phyloP scores from a whole-genome alignment of 2,113 vertebrate genomes.

The Lepidothrix coronata region DNA sequence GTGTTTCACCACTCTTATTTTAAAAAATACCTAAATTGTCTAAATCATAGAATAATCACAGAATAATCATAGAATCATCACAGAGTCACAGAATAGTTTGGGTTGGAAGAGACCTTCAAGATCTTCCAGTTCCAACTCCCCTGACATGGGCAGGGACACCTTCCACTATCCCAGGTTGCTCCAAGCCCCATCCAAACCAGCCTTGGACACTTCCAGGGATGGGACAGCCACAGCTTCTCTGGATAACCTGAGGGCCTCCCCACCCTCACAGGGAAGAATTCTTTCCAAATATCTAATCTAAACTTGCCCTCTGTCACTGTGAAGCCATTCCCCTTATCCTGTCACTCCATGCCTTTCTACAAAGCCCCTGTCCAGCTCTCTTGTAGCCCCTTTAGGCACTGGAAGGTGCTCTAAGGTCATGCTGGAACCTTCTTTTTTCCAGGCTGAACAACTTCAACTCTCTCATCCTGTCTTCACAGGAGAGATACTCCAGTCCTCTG shows the following conservation, averaged over 20 bases:
- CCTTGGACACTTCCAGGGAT: not conserved
- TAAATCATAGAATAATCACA: not conserved
- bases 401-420: not conserved
- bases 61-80: not conserved
- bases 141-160: not conserved
- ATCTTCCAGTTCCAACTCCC: fast-evolving
- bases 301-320: not conserved
- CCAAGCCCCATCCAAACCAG: not conserved
- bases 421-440: not conserved
- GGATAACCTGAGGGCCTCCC: not conserved
- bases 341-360: not conserved
- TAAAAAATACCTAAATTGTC: not conserved
- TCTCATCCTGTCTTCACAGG: not conserved
- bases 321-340: not conserved
- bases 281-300: not conserved
- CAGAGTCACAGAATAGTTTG: not conserved
- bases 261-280: not conserved
- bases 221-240: not conserved
- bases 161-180: fast-evolving
- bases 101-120: not conserved
- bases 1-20: not conserved
- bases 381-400: not conserved
- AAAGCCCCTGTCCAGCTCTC: not conserved
- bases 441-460: not conserved
- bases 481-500: not conserved